phyloP scores from a whole-genome alignment of 1,140 invertebrate genomes.

The Octopus sinensis region DNA sequence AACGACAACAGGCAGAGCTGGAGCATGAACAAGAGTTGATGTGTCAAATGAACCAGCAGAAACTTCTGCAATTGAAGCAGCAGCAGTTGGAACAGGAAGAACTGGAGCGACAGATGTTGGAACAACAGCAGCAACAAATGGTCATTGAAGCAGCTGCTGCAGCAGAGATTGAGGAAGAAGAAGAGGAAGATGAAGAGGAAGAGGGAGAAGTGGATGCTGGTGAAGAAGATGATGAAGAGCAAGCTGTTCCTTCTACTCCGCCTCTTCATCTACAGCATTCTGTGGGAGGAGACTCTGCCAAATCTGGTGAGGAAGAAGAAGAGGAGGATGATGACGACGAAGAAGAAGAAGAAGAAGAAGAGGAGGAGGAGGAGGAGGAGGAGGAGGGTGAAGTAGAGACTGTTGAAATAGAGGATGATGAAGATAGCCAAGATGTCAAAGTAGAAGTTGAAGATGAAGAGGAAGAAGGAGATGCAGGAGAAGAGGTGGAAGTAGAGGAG shows the following conservation, averaged over 20 bases:
- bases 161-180: neutral
- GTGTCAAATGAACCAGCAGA: too few species aligned
- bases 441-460: neutral
- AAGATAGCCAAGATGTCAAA: conserved; percentile 18
- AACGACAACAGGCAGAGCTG: too few species aligned
- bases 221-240: neutral
- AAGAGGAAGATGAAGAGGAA: neutral
- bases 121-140: conserved; percentile 3
- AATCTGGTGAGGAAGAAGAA: neutral
- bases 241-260: neutral
- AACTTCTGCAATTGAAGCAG: too few species aligned
- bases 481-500: neutral
- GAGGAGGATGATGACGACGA: neutral
- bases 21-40: too few species aligned
- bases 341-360: neutral
- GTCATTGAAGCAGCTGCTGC: conserved; percentile 3
- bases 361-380: neutral
- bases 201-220: neutral
- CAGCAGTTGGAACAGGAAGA: too few species aligned
- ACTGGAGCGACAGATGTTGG: neutral
- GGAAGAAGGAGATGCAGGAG: neutral
- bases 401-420: conserved; percentile 15
- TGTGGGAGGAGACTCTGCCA: neutral
- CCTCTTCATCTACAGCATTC: neutral
- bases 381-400: neutral